Conservation (phyloP, 2,113 vertebrate species). For the Rhinolophus sinicus region DNA sequence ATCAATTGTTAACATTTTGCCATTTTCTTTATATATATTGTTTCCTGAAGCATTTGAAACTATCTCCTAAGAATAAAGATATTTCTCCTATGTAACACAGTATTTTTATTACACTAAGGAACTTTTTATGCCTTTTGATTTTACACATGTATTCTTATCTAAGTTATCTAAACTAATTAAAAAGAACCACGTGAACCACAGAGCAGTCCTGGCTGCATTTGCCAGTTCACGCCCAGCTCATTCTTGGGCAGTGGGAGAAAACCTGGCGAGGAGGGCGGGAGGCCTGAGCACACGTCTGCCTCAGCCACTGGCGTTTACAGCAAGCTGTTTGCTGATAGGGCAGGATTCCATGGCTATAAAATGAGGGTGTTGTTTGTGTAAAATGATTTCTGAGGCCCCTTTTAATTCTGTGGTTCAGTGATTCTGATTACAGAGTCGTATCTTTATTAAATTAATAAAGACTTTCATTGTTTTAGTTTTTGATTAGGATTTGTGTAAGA, state of each 20-base stretch:
- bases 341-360: not conserved
- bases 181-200: not conserved
- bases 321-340: not conserved
- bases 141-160: not conserved
- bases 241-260: not conserved
- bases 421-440: not conserved
- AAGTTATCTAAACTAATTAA: not conserved
- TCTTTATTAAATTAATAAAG: conserved; percentile 9
- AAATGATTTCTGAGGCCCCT: not conserved
- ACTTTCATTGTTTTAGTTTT: not conserved
- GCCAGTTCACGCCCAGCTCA: not conserved
- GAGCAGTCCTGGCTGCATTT: not conserved
- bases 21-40: not conserved
- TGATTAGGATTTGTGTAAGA: not conserved
- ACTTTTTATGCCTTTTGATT: conserved; percentile 55
- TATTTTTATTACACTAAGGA: not conserved
- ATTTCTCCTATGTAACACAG: not conserved
- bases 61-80: not conserved
- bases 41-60: conserved; percentile 28
- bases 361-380: not conserved
- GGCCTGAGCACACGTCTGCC: not conserved
- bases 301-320: not conserved
- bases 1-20: not conserved
- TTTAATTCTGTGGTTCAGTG: not conserved
- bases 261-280: not conserved